Conservation (phyloP, 2,797 vertebrate genomes). For the Cuculus canorus region DNA sequence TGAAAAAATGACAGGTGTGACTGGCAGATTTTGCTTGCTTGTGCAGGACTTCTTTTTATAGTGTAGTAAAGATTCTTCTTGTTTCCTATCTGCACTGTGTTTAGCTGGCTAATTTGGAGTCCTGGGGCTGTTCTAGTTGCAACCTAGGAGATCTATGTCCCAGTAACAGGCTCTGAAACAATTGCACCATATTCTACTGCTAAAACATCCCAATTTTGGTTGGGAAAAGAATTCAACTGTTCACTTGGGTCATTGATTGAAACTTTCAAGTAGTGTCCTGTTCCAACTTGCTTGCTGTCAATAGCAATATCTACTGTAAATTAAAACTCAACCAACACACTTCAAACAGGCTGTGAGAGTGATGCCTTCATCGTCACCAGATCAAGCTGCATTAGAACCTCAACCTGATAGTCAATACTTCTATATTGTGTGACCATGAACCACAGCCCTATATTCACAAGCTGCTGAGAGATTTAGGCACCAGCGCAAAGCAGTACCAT, state of each 20-base stretch:
- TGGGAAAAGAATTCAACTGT: neutral
- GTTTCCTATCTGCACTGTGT: neutral
- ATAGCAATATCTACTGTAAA: neutral
- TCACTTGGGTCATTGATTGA: neutral
- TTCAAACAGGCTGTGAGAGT: neutral
- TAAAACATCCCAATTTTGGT: neutral
- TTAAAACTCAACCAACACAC: neutral
- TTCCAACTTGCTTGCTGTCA: neutral
- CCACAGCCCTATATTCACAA: neutral
- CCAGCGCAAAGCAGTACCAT: neutral
- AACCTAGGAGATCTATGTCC: neutral
- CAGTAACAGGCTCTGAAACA: neutral
- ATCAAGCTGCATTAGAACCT: neutral
- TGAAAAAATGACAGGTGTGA: neutral
- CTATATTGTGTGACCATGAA: neutral
- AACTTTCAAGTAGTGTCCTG: neutral
- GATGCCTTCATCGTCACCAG: neutral
- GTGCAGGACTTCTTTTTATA: neutral
- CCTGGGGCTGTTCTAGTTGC: neutral
- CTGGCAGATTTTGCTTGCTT: neutral
- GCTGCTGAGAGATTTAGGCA: neutral
- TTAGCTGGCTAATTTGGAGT: neutral
- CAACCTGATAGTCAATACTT: neutral
- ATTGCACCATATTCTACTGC: neutral
- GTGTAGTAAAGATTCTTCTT: neutral